Evolutionary conservation across 2,888 invertebrate genomes (phyloP).

Genomic region (Tetramorium bicarinatum): DNA sequence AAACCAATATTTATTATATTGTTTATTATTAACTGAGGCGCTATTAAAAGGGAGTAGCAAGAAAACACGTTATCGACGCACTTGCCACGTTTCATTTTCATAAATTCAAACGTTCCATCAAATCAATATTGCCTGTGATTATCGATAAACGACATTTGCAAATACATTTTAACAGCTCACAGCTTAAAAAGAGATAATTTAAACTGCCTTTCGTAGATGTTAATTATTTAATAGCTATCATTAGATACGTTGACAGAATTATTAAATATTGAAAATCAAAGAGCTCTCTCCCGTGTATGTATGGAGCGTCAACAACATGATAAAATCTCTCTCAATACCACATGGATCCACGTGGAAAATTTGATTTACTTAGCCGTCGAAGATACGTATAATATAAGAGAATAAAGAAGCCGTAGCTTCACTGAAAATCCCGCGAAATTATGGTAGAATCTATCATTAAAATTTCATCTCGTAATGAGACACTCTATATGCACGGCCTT

Average conservation of each 20-base stretch:
- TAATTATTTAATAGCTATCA: constrained; percentile 26
- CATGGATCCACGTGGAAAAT: not conserved
- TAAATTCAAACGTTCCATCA: constrained; percentile 14
- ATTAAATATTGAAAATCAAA: constrained; percentile 37
- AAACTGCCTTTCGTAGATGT: constrained; percentile 4
- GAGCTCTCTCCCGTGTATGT: not conserved
- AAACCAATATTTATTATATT: not conserved
- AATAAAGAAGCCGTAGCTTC: not conserved
- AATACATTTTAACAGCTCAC: constrained; percentile 4
- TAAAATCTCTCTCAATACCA: constrained; percentile 18
- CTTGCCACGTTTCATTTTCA: not conserved
- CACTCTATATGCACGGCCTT: not conserved
- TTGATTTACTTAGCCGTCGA: not conserved
- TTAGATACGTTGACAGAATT: constrained; percentile 9
- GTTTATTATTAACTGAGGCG: not conserved
- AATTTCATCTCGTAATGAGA: constrained; percentile 31
- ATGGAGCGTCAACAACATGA: not conserved
- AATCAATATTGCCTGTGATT: not conserved
- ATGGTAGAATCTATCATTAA: not conserved
- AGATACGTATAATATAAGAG: not conserved
- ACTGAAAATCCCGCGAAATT: not conserved
- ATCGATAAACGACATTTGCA: constrained; percentile 1
- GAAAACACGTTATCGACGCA: not conserved
- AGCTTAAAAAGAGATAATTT: constrained; percentile 13
- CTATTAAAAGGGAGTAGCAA: not conserved